Percentiles rank a stretch among this genome's conserved stretches.
Conservation (phyloP, 2,888 invertebrate genomes). For the Noctua fimbriata region DNA sequence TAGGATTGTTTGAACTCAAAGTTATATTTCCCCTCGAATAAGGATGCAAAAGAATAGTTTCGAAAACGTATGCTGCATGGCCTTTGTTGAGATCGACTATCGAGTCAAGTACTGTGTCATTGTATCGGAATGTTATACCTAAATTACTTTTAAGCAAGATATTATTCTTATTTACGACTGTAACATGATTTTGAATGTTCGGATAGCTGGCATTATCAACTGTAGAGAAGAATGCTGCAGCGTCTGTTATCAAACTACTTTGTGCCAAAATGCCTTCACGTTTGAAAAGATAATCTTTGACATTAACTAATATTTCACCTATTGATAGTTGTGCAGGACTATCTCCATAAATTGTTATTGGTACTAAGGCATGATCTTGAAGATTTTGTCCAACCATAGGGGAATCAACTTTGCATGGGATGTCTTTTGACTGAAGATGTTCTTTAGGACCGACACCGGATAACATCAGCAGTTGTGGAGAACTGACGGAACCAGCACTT, state of each 20-base stretch:
- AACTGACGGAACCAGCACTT: conserved; percentile 55
- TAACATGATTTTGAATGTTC: conserved; percentile 4
- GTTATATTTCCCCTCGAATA: conserved; percentile 42
- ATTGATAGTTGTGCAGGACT: conserved; percentile 1
- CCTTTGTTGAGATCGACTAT: neutral
- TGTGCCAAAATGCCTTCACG: neutral
- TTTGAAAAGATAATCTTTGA: neutral
- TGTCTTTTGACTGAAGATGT: neutral
- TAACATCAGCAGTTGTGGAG: conserved; percentile 1
- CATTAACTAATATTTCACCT: neutral
- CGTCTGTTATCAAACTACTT: conserved; percentile 1
- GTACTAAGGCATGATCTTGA: conserved; percentile 55
- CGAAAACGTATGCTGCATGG: neutral
- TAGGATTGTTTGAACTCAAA: conserved; percentile 35
- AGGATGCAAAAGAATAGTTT: conserved; percentile 88
- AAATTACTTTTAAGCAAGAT: neutral
- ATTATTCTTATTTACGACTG: conserved; percentile 1
- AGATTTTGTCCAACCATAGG: conserved; percentile 1
- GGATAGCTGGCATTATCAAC: neutral
- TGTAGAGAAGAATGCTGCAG: conserved; percentile 1
- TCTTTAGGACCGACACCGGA: neutral
- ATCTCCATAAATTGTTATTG: conserved; percentile 64
- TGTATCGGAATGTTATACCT: neutral
- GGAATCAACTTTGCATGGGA: conserved; percentile 1
- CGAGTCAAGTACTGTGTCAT: conserved; percentile 2